phyloP scores from a whole-genome alignment of 2,113 vertebrate species.

The Oreochromis aureus region DNA sequence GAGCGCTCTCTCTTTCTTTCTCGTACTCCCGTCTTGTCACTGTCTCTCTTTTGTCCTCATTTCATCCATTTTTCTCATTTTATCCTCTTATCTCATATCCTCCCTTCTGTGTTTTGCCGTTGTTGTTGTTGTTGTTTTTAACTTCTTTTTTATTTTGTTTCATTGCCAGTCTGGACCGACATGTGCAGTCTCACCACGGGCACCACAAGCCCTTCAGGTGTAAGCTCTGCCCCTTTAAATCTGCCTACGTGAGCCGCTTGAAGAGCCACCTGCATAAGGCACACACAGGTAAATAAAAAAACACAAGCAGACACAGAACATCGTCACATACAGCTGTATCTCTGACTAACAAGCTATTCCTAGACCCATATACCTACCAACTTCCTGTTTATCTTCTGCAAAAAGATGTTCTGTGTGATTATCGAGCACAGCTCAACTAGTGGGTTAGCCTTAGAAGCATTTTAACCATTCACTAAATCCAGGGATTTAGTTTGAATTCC shows the following conservation, averaged over 20 bases:
- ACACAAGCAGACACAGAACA: conserved; percentile 2
- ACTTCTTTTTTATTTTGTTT: background rate
- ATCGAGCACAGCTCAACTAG: background rate
- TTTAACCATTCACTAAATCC: background rate
- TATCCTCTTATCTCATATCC: conserved; percentile 15
- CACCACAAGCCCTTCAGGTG: conserved; percentile 98
- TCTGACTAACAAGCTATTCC: conserved; percentile 5
- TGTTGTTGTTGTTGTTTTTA: background rate
- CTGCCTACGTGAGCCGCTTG: conserved; percentile 92
- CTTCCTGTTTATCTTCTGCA: conserved; percentile 1
- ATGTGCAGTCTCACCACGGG: conserved; percentile 96
- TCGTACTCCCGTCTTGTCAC: background rate
- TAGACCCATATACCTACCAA: background rate
- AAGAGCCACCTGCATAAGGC: conserved; percentile 96
- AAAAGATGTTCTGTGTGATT: background rate
- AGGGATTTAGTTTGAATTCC: background rate
- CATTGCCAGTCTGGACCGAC: conserved; percentile 86
- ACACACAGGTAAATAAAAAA: conserved; percentile 83
- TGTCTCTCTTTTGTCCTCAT: conserved; percentile 18
- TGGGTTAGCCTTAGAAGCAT: background rate
- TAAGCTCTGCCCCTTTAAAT: conserved; percentile 98
- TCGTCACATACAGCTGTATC: conserved; percentile 13
- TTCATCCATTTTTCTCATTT: conserved; percentile 7
- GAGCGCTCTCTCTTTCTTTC: background rate
- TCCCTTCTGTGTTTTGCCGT: background rate